phyloP scores from a whole-genome alignment of 1,140 invertebrate species.

The Drosophila kepulauana region DNA sequence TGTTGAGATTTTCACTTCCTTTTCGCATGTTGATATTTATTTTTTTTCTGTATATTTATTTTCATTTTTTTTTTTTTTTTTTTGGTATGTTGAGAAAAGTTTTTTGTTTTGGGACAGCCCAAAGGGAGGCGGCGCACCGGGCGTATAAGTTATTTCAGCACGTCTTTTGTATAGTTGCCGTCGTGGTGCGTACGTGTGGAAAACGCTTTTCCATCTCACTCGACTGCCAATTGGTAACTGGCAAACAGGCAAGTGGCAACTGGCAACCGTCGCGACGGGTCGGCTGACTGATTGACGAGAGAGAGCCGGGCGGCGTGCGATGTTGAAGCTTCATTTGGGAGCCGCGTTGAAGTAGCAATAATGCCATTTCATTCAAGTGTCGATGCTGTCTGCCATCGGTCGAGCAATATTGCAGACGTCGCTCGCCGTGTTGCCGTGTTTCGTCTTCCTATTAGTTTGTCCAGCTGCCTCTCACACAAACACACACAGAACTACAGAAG shows the following conservation, averaged over 20 bases:
- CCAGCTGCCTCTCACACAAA: constrained; percentile 3
- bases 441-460: constrained; percentile 73
- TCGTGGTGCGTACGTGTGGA: constrained; percentile 76
- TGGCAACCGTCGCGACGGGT: constrained; percentile 23
- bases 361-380: constrained; percentile 81
- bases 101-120: constrained; percentile 52
- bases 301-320: constrained; percentile 4
- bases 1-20: constrained; percentile 78
- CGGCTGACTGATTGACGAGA: constrained; percentile 67
- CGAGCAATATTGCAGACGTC: constrained; percentile 43
- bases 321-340: constrained; percentile 30
- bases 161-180: constrained; percentile 74
- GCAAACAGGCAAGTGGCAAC: constrained; percentile 17
- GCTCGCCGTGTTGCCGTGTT: constrained; percentile 15
- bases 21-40: constrained; percentile 13
- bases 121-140: constrained; percentile 64
- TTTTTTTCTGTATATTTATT: constrained; percentile 32
- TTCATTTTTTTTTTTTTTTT: constrained; percentile 21
- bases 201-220: constrained; percentile 52
- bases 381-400: constrained; percentile 38
- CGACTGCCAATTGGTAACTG: constrained; percentile 18
- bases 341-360: constrained; percentile 81
- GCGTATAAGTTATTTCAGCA: constrained; percentile 82
- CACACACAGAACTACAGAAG: too few species aligned
- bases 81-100: constrained; percentile 53